Percentiles rank a stretch among this genome's conserved stretches.
phyloP scores from a whole-genome alignment of 2,113 vertebrate species.

The Madoqua kirkii region DNA sequence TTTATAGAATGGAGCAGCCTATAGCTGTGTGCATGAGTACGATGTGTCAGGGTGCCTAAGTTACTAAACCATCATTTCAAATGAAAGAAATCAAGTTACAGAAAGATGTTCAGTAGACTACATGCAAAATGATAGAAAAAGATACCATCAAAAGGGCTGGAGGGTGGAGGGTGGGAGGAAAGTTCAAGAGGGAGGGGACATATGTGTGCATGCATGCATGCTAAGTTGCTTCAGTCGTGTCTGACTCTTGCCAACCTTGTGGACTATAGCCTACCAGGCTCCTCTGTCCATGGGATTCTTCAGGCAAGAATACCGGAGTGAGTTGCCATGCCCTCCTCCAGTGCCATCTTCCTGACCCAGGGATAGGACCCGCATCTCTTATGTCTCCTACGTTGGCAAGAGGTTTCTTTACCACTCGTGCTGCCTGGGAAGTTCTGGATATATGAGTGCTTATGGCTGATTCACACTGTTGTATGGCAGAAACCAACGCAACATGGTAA shows the following conservation, averaged over 20 bases:
- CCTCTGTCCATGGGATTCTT: neutral
- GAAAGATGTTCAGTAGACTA: neutral
- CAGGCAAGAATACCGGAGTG: neutral
- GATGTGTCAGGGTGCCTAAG: fast-evolving
- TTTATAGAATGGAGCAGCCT: fast-evolving
- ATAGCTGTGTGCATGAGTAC: fast-evolving
- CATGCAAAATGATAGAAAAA: neutral
- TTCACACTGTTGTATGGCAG: neutral
- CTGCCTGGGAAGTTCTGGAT: neutral
- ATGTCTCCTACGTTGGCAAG: neutral
- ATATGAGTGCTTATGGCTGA: neutral
- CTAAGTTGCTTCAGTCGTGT: neutral
- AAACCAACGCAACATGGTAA: neutral
- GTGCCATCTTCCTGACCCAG: neutral
- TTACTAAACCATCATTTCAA: neutral
- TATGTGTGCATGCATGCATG: neutral
- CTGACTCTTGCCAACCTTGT: neutral
- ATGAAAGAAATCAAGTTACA: neutral
- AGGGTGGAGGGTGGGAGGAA: neutral
- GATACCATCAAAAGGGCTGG: fast-evolving
- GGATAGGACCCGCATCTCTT: neutral
- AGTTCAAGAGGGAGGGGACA: neutral
- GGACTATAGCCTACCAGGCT: neutral
- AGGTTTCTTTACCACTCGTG: neutral
- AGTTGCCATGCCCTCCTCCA: neutral